A percentile compares a stretch with the other conserved stretches of the same genome.
phyloP scores from a whole-genome alignment of 2,797 vertebrate genomes.

The Dendrocincla tyrannina region DNA sequence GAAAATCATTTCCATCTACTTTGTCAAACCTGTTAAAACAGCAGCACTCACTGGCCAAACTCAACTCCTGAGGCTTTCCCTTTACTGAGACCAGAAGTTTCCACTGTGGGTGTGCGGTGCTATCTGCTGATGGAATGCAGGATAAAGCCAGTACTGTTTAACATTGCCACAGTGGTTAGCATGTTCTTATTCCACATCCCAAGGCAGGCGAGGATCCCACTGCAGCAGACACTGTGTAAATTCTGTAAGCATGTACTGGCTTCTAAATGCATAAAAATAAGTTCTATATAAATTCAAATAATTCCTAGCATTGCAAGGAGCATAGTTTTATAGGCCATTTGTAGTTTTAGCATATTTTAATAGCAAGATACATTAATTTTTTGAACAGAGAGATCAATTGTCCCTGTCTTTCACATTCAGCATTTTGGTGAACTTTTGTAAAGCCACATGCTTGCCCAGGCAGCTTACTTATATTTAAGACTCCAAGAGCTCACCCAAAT shows the following conservation, averaged over 20 bases:
- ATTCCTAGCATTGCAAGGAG: not conserved
- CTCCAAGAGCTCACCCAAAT: not conserved
- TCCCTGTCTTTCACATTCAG: not conserved
- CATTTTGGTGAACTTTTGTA: not conserved
- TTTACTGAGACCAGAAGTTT: not conserved
- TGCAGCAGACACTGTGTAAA: not conserved
- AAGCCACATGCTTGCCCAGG: not conserved
- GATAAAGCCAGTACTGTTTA: not conserved
- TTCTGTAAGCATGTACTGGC: fast-evolving
- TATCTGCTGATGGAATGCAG: not conserved
- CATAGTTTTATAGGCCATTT: not conserved
- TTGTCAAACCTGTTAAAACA: not conserved
- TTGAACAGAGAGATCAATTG: not conserved
- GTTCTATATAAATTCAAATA: not conserved
- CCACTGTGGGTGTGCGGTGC: not conserved
- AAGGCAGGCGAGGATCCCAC: not conserved
- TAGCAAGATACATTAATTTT: not conserved
- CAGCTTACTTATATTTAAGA: not conserved
- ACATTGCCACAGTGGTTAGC: not conserved
- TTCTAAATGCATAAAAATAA: not conserved
- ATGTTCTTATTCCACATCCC: not conserved
- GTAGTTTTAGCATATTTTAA: not conserved
- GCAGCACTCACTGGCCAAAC: not conserved
- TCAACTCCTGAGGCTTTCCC: not conserved
- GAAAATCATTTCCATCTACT: not conserved